These are phyloP conservation scores for Cydia strobilella DNA, from an alignment of 1,140 invertebrate genomes.

Conservation along the genomic window DNA sequence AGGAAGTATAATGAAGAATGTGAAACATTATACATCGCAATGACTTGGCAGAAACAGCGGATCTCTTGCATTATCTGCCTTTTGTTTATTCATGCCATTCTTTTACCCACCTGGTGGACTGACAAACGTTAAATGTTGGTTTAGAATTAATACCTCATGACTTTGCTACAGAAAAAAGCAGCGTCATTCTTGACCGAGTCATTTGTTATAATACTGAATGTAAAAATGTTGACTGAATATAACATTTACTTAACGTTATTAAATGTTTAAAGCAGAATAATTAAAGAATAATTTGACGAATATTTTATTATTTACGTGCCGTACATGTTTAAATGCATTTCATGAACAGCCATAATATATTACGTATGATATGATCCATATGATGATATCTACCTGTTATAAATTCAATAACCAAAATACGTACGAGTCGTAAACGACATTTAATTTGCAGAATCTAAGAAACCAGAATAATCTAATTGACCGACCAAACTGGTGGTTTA, in stretches of 20 bases:
- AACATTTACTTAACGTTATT: background rate
- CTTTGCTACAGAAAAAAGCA: conserved; percentile 3
- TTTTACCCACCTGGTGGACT: conserved; percentile 38
- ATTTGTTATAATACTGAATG: background rate
- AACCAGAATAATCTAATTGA: background rate
- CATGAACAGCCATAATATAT: background rate
- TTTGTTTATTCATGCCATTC: conserved; percentile 56
- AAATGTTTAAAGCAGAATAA: background rate
- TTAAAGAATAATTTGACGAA: background rate
- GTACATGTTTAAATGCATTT: background rate
- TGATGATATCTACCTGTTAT: background rate
- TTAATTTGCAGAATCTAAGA: background rate
- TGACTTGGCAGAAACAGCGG: conserved; percentile 51
- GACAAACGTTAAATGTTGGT: conserved; percentile 25
- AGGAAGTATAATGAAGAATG: conserved; percentile 24
- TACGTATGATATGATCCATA: background rate
- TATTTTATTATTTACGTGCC: background rate
- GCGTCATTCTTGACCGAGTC: background rate
- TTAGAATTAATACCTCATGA: conserved; percentile 24
- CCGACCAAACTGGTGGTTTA: background rate
- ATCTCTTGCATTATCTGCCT: conserved; percentile 48
- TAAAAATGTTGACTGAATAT: too few relatives aligned
- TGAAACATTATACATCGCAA: conserved; percentile 38
- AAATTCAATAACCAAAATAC: background rate
- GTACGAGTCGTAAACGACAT: background rate